Evolutionary conservation across 2,113 vertebrate species (phyloP).

Genomic region (Nycticebus coucang): DNA sequence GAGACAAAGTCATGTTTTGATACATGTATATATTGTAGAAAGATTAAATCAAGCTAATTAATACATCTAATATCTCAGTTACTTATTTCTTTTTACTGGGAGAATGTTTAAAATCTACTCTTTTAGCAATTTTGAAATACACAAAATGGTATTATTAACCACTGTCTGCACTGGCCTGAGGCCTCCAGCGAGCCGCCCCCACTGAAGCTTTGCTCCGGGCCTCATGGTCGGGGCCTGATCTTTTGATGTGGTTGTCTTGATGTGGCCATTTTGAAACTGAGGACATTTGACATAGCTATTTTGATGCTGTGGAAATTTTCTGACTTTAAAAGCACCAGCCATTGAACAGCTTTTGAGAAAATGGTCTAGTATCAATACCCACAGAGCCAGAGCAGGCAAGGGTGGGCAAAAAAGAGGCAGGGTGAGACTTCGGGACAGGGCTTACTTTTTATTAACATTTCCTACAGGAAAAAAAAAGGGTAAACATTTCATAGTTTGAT

Average conservation of each 20-base stretch:
- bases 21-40: neutral
- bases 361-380: too few relatives aligned
- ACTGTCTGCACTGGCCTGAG: neutral
- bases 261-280: constrained; percentile 57
- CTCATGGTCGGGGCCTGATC: neutral
- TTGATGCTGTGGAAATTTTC: constrained; percentile 55
- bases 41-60: neutral
- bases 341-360: constrained; percentile 40
- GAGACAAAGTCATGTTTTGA: neutral
- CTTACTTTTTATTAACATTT: neutral
- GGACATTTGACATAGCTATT: constrained; percentile 53
- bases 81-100: neutral
- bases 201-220: neutral
- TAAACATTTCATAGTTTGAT: neutral
- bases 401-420: neutral
- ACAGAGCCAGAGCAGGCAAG: too few relatives aligned
- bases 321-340: constrained; percentile 19
- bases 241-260: constrained; percentile 59
- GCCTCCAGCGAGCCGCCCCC: neutral
- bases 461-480: neutral
- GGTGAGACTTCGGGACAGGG: neutral
- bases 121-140: neutral
- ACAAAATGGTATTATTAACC: neutral
- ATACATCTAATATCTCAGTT: too few relatives aligned
- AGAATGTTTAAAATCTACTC: neutral